These are phyloP conservation scores for Sarotherodon lohbergeri DNA, from an alignment of 2,113 vertebrate species.

Conservation along the genomic window DNA sequence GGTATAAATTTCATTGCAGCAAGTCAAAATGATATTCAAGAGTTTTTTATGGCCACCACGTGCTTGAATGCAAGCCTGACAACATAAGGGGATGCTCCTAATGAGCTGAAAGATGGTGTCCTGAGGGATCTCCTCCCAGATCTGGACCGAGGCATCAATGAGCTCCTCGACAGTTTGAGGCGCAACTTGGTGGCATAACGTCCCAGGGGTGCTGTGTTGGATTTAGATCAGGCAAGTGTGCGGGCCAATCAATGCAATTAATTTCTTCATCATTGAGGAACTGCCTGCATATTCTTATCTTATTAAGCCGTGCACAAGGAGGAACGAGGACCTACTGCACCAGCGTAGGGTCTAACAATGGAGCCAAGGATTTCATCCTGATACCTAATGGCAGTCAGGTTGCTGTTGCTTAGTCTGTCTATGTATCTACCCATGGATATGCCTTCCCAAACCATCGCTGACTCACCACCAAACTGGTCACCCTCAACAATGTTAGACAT, in stretches of 20 bases:
- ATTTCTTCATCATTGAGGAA: not conserved
- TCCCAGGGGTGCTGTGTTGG: not conserved
- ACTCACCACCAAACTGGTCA: not conserved
- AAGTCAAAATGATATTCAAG: accelerated
- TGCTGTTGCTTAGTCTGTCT: not conserved
- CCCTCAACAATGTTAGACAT: not conserved
- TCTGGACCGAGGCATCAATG: not conserved
- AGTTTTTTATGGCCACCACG: not conserved
- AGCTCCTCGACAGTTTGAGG: not conserved
- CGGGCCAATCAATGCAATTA: not conserved
- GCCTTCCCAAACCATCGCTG: not conserved
- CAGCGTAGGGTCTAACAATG: not conserved
- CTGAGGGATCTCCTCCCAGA: not conserved
- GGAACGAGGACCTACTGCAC: not conserved
- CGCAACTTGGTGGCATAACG: not conserved
- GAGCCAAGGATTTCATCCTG: not conserved
- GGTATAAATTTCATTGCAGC: not conserved
- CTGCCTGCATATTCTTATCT: not conserved
- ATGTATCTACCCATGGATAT: not conserved
- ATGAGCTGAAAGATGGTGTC: not conserved
- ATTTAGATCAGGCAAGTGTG: not conserved
- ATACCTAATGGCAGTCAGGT: not conserved
- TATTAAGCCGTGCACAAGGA: not conserved
- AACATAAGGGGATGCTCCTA: not conserved
- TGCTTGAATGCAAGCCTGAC: no score